Evolutionary conservation across 2,113 vertebrate genomes (phyloP), one percentile per base, ranked within the genome.

Genomic region (Platysteira castanea): DNA sequence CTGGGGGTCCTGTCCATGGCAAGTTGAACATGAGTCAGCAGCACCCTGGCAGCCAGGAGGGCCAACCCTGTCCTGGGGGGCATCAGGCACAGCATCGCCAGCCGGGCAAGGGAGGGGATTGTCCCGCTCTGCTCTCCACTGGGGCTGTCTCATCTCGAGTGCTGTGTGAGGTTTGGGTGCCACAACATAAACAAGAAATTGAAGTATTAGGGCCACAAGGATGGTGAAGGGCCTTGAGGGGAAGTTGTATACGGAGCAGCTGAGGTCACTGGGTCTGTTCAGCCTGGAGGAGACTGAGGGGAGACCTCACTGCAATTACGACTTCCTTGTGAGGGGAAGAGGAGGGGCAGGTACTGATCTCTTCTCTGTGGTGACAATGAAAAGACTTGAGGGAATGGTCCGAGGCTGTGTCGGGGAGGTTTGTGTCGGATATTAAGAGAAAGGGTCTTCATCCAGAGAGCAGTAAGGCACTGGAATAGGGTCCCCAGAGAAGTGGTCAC

Each of bases 11-110:
- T 37, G 4, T 10, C 0, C 0, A 56, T 9, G n/a, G 5, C 7
- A 33, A 47, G 19, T 1, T 56, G 59, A 23, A 0, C 2, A 4
- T 44, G 63, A 60, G 6, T 0, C 63, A 60, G 63, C 63, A 59
- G 44, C 46, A 49, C 14, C 46, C 63, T 37, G 37, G 4, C 14
- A 60, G 46, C 33, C 46, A 39, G 39, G 6, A 69, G 33, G 7
- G 8, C 22, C 54, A 60, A 5, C 0, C 0, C 0, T 46, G 23
- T 69, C 39, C 39, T 46, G 33, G 33, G 24, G 17, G 0, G 1
- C 18, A 46, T 20, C 33, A 46, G 63, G 33, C 33, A 50, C 71
- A 68, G 14, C 37, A 52, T 44, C 1, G 0, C 7, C 61, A 39
- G 63, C 9, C 0, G 0, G 63, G 37, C 22, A 60, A 44, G 22